Evolutionary conservation across 2,113 vertebrate genomes (phyloP), one percentile per base, ranked within the genome.

Genomic region (Cacatua alba): DNA sequence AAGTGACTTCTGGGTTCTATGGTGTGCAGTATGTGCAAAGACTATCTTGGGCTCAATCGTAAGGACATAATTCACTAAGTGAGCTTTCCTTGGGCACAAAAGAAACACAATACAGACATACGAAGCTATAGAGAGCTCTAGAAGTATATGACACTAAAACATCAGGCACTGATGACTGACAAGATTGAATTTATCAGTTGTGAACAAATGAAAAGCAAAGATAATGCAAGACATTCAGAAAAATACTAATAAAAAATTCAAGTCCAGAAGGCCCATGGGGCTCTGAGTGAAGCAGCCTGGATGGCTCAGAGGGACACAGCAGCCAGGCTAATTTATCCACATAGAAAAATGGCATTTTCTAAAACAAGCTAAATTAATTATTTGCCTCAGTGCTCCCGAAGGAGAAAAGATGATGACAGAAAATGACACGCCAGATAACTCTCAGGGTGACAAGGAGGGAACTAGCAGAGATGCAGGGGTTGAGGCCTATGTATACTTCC

Each of bases 331-430:
- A 95, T 89, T 90, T 90, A 93, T 78, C 1, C 3, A 91, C 72
- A 95, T 53, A 85, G 95, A 64, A 96, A 96, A 96, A 90, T 80
- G 85, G 82, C 92, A 35, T 95, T 85, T 82, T 74, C 77, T 92
- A 90, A 95, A 97, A 80, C 87, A 94, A 90, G 85, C 33, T 81
- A 88, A 94, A 94, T 96, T 95, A 94, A 94, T 97, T 95, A 90
- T 79, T 95, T 90, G 82, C 95, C 93, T 97, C 94, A 92, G 77
- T 0, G 1, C 79, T 75, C 76, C 86, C 7, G 37, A 94, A 93
- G 55, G 76, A 71, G 88, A 93, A 90, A 88, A 92, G 69, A 85
- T 92, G 53, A 89, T 94, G 97, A 95, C 96, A 97, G 91, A 94
- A 90, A 82, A 94, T 85, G 84, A 95, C 95, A 88, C 39, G 78